Base-by-base conservation (phyloP, 1,140 invertebrate genomes). In the Brachionus rotundiformis region DNA sequence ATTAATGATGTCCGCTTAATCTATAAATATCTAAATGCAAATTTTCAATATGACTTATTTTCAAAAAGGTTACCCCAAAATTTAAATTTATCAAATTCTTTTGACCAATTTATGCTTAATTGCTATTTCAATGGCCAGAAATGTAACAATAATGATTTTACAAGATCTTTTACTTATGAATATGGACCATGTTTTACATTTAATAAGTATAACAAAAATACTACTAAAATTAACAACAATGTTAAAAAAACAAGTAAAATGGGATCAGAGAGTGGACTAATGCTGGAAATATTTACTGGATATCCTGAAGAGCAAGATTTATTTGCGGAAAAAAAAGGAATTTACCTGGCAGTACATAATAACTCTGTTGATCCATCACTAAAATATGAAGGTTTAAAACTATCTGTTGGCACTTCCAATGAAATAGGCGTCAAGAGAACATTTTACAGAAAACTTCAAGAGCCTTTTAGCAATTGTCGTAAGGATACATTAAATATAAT, bases 231-330 rank as follows among this genome's bases (percentile, higher is more conserved):
- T 3, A 54, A 41, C 25, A 7, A 2, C 2, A 54, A 2, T 39
- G 2, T 79, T 0, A 79, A 59, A 27, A 23, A 16, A 63, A 79
- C 76, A 41, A 79, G 76, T 63, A 54, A 59, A 54, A 63, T 47
- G 29, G 76, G 76, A 19, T 25, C 76, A 19, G 19, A 19, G 11
- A 79, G 59, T 79, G 76, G 76, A 8, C 76, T 79, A 11, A n/a
- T 31, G n/a, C 6, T 79, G 11, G 76, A 79, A 63, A n/a, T 79
- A 13, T 79, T 59, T 33, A 54, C 59, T n/a, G 73, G 73, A 4
- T 3, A 27, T 49, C 44, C 44, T n/a, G 76, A 47, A 25, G 2
- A n/a, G 10, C 76, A 79, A 33, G 76, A 79, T 63, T 54, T 31
- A 1, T 79, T 27, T 27, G 27, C 27, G 4, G 47, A 59, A 33